These are phyloP conservation scores for Hypomecis atomaria DNA, from an alignment of 2,888 invertebrate species.

Conservation along the genomic window DNA sequence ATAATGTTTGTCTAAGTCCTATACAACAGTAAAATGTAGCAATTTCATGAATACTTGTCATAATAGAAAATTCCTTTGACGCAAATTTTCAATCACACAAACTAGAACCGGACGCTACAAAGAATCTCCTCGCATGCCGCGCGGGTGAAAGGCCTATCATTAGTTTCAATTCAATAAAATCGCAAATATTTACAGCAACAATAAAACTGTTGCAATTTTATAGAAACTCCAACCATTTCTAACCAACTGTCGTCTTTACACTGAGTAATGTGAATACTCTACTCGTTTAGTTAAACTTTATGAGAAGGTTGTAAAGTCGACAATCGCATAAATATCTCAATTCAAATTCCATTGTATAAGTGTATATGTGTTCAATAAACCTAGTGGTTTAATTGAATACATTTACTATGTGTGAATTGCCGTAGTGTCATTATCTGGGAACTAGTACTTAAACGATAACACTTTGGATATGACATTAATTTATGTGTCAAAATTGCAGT, in stretches of 20 bases:
- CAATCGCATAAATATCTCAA: constrained; percentile 34
- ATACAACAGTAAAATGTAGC: too few species aligned
- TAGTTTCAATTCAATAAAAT: constrained; percentile 48
- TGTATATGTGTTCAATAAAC: constrained; percentile 49
- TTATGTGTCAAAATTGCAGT: constrained; percentile 36
- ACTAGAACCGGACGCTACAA: constrained; percentile 4
- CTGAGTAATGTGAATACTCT: constrained; percentile 45
- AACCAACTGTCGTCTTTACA: constrained; percentile 39
- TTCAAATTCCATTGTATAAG: constrained; percentile 42
- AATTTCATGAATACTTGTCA: too few species aligned
- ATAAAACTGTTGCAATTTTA: constrained; percentile 55
- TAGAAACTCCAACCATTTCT: constrained; percentile 39
- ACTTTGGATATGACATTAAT: constrained; percentile 46
- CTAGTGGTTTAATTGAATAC: constrained; percentile 59
- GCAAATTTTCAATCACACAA: neutral
- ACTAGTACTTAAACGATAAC: constrained; percentile 44
- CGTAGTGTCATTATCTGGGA: constrained; percentile 49
- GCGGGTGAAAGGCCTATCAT: constrained; percentile 31
- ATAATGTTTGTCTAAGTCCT: too few species aligned
- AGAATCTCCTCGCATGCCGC: constrained; percentile 28
- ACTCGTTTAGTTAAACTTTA: constrained; percentile 35
- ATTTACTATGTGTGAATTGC: constrained; percentile 66
- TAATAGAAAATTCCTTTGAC: neutral
- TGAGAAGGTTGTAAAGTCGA: constrained; percentile 38
- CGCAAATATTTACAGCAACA: constrained; percentile 51